Conservation (phyloP, 2,888 invertebrate genomes). For the Biston stratarius region DNA sequence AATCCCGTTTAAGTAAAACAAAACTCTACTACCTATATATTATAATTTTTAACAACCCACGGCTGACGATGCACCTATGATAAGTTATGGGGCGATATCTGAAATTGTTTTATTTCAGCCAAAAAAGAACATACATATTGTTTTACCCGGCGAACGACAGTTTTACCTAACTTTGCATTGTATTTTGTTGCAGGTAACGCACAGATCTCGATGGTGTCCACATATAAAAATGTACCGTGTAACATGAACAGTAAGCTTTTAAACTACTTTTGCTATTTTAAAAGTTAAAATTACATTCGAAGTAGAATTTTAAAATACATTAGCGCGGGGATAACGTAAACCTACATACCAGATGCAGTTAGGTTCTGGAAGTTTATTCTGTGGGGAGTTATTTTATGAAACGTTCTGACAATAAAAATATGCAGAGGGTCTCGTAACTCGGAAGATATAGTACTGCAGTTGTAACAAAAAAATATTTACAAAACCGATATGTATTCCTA, state of each 20-base stretch:
- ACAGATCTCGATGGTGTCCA: not conserved
- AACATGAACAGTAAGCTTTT: not conserved
- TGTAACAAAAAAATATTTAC: too few species aligned
- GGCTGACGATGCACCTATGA: too few species aligned
- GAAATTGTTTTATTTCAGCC: too few species aligned
- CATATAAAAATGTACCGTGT: not conserved
- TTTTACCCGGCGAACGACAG: too few species aligned
- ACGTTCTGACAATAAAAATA: conserved; percentile 3
- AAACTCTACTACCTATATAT: too few species aligned
- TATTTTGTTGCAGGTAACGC: conserved; percentile 26
- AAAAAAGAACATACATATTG: too few species aligned
- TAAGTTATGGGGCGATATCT: too few species aligned
- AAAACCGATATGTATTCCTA: too few species aligned
- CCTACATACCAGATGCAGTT: not conserved
- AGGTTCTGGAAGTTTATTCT: conserved; percentile 9
- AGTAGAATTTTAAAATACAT: conserved; percentile 10
- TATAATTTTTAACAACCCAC: too few species aligned
- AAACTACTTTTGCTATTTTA: not conserved
- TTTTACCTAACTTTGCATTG: conserved; percentile 1
- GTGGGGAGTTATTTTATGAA: conserved; percentile 26
- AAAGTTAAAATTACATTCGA: conserved; percentile 10
- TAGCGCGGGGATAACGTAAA: conserved; percentile 3
- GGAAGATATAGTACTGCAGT: too few species aligned
- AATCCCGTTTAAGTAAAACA: too few species aligned
- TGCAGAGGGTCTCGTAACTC: too few species aligned